phyloP scores from a whole-genome alignment of 2,888 invertebrate genomes.

The Limenitis camilla region DNA sequence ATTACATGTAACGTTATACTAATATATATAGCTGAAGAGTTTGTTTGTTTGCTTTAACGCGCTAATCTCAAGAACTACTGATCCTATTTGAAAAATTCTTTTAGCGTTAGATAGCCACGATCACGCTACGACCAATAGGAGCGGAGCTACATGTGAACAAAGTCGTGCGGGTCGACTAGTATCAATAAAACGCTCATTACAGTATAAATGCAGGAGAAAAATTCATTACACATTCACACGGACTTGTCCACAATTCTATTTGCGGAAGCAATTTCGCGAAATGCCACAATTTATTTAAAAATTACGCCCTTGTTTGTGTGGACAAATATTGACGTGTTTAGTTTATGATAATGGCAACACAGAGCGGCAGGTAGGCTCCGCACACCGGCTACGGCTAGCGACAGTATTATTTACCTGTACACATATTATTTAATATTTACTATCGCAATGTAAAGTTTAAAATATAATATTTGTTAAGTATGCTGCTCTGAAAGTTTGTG shows the following conservation, averaged over 20 bases:
- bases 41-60: no score
- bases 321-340: slow-evolving; percentile 75
- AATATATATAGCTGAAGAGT: no score
- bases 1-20: background rate
- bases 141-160: no score
- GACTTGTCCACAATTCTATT: slow-evolving; percentile 67
- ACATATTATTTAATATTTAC: slow-evolving; percentile 73
- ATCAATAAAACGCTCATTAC: slow-evolving; percentile 26
- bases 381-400: slow-evolving; percentile 54
- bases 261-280: slow-evolving; percentile 73
- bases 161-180: no score
- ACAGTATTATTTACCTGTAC: slow-evolving; percentile 66
- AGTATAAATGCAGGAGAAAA: slow-evolving; percentile 54
- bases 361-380: slow-evolving; percentile 57
- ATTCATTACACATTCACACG: slow-evolving; percentile 56
- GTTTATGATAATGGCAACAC: slow-evolving; percentile 75
- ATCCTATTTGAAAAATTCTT: no score
- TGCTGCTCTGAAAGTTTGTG: slow-evolving; percentile 66
- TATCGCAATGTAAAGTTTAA: slow-evolving; percentile 68
- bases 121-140: no score
- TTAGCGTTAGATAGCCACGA: no score
- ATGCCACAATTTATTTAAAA: slow-evolving; percentile 76
- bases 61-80: no score
- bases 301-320: slow-evolving; percentile 74
- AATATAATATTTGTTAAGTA: slow-evolving; percentile 72